A percentile compares a stretch with the other conserved stretches of the same genome.
These are phyloP conservation scores for Phaedon cochleariae DNA, from an alignment of 2,888 invertebrate species.

Conservation along the genomic window DNA sequence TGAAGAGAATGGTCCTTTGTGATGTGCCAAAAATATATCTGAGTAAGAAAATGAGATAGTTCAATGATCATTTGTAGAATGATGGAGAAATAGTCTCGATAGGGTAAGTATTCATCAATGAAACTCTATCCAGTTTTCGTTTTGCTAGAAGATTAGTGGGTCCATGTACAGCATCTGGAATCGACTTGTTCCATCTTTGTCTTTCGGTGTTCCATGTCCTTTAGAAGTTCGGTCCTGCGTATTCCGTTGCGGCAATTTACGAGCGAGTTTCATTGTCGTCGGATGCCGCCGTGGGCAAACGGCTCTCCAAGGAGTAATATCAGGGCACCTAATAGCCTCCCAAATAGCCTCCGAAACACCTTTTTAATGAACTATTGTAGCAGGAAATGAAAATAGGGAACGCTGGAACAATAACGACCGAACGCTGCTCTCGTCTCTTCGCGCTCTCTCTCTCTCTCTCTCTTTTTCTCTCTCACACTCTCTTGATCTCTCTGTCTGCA, in stretches of 20 bases:
- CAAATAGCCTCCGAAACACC: conserved; percentile 77
- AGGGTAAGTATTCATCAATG: too few species aligned
- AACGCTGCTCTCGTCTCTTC: conserved; percentile 24
- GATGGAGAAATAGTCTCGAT: too few species aligned
- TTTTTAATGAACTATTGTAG: conserved; percentile 75
- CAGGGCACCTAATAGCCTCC: conserved; percentile 72
- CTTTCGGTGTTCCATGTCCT: conserved; percentile 20
- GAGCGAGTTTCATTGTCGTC: conserved; percentile 63
- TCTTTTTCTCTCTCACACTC: conserved; percentile 41
- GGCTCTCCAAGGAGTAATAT: conserved; percentile 65
- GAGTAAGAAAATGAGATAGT: too few species aligned
- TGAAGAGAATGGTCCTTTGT: too few species aligned
- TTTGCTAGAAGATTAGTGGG: too few species aligned
- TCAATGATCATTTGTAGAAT: too few species aligned
- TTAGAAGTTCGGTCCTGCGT: conserved; percentile 14
- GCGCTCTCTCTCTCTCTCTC: conserved; percentile 42
- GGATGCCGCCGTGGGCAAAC: conserved; percentile 61
- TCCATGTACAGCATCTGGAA: not conserved
- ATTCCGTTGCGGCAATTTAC: conserved; percentile 59
- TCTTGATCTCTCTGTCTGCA: conserved; percentile 34
- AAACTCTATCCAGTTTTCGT: too few species aligned
- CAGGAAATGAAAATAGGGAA: conserved; percentile 64
- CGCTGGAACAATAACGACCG: conserved; percentile 56
- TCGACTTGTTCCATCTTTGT: conserved; percentile 24
- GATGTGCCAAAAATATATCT: too few species aligned